These are phyloP conservation scores for Gymnosoma rotundatum DNA, from an alignment of 2,888 invertebrate genomes.

Conservation along the genomic window DNA sequence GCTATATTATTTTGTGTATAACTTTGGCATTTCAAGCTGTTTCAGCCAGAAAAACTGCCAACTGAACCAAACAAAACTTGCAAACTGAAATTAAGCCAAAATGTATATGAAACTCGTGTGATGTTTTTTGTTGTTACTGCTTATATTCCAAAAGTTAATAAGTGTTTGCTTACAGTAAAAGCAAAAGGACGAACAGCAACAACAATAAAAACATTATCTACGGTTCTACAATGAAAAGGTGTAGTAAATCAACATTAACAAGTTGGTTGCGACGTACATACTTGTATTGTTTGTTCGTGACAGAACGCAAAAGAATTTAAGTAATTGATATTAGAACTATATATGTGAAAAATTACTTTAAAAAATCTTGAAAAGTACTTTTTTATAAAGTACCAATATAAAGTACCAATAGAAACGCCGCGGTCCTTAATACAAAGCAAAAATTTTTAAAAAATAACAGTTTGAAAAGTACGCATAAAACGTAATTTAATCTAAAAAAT, in stretches of 20 bases:
- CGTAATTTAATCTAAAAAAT: neutral
- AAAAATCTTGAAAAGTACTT: neutral
- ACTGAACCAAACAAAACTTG: slow-evolving; percentile 35
- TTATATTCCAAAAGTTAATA: slow-evolving; percentile 59
- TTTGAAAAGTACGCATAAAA: too few relatives aligned
- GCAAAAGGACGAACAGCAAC: slow-evolving; percentile 14
- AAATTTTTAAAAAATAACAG: neutral
- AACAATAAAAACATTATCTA: slow-evolving; percentile 7
- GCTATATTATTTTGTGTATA: slow-evolving; percentile 69
- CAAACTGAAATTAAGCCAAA: slow-evolving; percentile 52
- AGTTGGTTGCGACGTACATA: slow-evolving; percentile 44
- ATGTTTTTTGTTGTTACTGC: slow-evolving; percentile 30
- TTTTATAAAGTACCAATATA: neutral
- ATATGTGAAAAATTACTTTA: too few relatives aligned
- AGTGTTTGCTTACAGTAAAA: slow-evolving; percentile 61
- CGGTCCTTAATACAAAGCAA: too few relatives aligned
- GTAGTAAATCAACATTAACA: slow-evolving; percentile 69
- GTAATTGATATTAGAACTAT: too few relatives aligned
- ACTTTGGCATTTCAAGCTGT: slow-evolving; percentile 65
- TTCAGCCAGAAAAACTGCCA: slow-evolving; percentile 39
- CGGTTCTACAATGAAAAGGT: slow-evolving; percentile 54
- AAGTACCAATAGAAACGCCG: too few relatives aligned
- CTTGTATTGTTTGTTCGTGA: neutral
- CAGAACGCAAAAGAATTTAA: slow-evolving; percentile 35
- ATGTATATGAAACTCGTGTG: slow-evolving; percentile 36